Evolutionary conservation across 2,797 vertebrate genomes (phyloP).

Genomic region (Myoxocephalus aenaeus): DNA sequence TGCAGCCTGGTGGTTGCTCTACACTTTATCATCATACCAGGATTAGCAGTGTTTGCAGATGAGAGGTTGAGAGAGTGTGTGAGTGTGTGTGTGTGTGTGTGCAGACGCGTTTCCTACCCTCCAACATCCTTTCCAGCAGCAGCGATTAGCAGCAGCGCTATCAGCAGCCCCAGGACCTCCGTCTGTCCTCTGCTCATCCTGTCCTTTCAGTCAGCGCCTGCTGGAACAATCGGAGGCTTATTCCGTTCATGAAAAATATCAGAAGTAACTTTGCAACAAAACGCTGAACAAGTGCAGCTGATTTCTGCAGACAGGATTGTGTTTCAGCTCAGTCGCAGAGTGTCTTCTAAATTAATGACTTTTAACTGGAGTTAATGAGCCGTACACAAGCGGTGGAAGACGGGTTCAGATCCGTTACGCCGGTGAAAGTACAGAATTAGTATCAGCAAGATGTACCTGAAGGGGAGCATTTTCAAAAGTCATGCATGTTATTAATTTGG

Average conservation of each 20-base stretch:
- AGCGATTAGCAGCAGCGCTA: slow-evolving; percentile 44
- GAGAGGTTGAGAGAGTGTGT: background rate
- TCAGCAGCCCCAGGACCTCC: slow-evolving; percentile 39
- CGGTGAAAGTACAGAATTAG: background rate
- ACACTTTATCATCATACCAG: background rate
- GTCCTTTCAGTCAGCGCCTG: slow-evolving; percentile 19
- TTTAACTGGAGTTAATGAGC: slow-evolving; percentile 17
- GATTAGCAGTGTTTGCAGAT: slow-evolving; percentile 19
- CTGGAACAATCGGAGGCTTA: slow-evolving; percentile 9
- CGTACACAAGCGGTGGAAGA: background rate
- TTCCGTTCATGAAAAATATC: slow-evolving; percentile 21
- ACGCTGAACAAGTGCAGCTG: slow-evolving; percentile 10
- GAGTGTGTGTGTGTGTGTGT: background rate
- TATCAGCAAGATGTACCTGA: background rate
- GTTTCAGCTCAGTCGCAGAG: background rate
- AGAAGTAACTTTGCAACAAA: slow-evolving; percentile 20
- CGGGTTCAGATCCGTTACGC: background rate
- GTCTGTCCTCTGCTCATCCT: slow-evolving; percentile 39
- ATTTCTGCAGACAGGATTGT: background rate
- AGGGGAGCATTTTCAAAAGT: background rate
- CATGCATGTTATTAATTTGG: background rate
- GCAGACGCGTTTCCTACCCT: slow-evolving; percentile 35
- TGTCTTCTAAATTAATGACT: background rate
- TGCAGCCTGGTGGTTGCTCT: slow-evolving; percentile 51
- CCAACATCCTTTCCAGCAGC: slow-evolving; percentile 53